Evolutionary conservation across 1,140 invertebrate genomes (phyloP), one percentile per base, ranked within the genome.

Genomic region (Camponotus floridanus): DNA sequence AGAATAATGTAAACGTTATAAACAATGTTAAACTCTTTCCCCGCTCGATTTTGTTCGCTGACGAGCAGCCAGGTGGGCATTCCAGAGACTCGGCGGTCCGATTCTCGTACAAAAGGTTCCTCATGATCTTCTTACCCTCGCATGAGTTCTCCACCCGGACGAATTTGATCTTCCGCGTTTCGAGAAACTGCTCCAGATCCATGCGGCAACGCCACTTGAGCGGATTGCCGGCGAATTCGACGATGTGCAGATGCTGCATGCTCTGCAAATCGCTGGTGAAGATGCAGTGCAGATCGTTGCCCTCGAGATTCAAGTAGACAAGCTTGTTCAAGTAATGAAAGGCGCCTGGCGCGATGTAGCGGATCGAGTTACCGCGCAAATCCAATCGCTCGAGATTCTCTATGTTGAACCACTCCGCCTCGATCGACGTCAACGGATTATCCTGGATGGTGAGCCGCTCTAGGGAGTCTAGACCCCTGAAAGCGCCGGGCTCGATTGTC

Each of bases 121-220:
- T 88, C 9, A 92, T 85, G 4, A 92, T 45, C 33, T 88, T 88
- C 18, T 88, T 91, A 0, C 91, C 91, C n/a, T 93, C 88, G 68
- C 92, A 92, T 0, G 92, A 91, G 57, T 91, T 91, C 31, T 92
- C 89, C n/a, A 90, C 89, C 39, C 83, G 88, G 0, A 91, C 79
- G 21, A 91, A 93, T 9, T 86, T 88, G 21, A 93, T 91, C n/a
- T 90, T 86, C 3, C 88, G 78, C 51, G 87, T 87, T 57, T 92
- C 88, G 0, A 93, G 59, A 51, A 91, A 93, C 18, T 93, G 91
- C 62, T 90, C 90, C 36, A 93, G 84, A 21, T 93, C 92, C 31
- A 91, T 85, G 57, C 91, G 87, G 62, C 92, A 93, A 31, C 92
- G 78, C 92, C 92, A 93, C 21, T 93, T 93, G 13, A 93, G 48